Evolutionary conservation across 2,797 vertebrate species (phyloP), one percentile per base, ranked within the genome.

Genomic region (Microctenopoma steveboyesi): DNA sequence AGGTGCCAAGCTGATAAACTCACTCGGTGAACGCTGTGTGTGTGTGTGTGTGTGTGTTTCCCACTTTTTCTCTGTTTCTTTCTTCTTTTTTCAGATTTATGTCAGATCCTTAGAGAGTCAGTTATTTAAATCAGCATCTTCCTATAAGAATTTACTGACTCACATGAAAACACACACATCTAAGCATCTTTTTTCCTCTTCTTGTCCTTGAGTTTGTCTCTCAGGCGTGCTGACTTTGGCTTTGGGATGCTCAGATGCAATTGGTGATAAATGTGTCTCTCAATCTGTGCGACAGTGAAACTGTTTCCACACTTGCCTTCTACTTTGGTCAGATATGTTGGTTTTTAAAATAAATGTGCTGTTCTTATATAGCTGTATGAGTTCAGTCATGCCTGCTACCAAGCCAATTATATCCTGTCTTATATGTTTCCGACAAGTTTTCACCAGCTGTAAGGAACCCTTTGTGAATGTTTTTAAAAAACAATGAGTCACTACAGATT

Each of bases 1-100:
- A 97, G 96, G 96, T 97, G 97, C 96, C 97, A 97, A 95, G 93
- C 94, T 95, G 95, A 95, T 93, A 97, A 96, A 94, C 96, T 96
- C 95, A 94, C 94, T 95, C 78, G 81, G 91, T 94, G 95, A 95
- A 94, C 94, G 92, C 91, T 86, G 81, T 64, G 60, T 83, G 68
- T 77, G 66, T 30, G 69, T 73, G 85, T 22, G 22, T 22, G 22
- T 22, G 22, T 22, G 22, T 22, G 74, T 71, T 77, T 78, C 73
- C 70, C 71, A 37, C 61, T 78, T 83, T 84, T 75, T 78, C 74
- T 76, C 74, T 67, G 64, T 89, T 71, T 72, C 79, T 88, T 86
- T 88, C 78, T 88, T 87, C 82, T 92, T 91, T 80, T 80, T 81
- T 74, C 84, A 69, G 80, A 83, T 89, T 91, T 86, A 92, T 93